Conservation (phyloP, 1,140 invertebrate species). For the Agrilus planipennis region DNA sequence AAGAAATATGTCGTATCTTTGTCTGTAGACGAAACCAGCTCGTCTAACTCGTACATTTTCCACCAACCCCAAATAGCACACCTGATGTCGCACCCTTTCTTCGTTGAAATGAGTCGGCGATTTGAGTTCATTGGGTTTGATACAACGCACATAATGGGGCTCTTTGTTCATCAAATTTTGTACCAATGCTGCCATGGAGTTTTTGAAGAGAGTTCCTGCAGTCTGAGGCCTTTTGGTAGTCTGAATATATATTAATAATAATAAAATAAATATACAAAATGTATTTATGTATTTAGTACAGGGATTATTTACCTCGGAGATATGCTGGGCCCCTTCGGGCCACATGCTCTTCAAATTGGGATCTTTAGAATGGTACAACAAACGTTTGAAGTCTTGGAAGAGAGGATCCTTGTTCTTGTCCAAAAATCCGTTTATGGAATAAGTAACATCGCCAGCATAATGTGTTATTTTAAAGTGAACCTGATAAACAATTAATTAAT, state of each 20-base stretch:
- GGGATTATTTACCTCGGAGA: conserved; percentile 56
- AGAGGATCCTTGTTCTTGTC: conserved; percentile 94
- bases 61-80: conserved; percentile 77
- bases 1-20: conserved; percentile 79
- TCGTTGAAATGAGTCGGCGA: conserved; percentile 69
- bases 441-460: conserved; percentile 94
- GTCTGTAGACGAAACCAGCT: conserved; percentile 87
- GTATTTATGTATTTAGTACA: background rate
- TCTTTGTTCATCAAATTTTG: conserved; percentile 82
- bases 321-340: conserved; percentile 86
- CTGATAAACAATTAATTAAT: too few species aligned
- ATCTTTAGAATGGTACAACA: conserved; percentile 74
- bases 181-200: conserved; percentile 84
- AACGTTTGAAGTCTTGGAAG: conserved; percentile 90
- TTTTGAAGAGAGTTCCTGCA: conserved; percentile 87
- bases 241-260: conserved; percentile 36
- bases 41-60: conserved; percentile 89
- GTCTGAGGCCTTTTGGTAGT: conserved; percentile 89
- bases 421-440: conserved; percentile 79
- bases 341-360: conserved; percentile 75
- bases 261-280: background rate
- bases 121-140: conserved; percentile 92
- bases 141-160: conserved; percentile 92
- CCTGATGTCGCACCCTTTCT: conserved; percentile 77
- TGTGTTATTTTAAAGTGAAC: conserved; percentile 41